phyloP scores from a whole-genome alignment of 2,888 invertebrate species.

The Parnassius orleans region DNA sequence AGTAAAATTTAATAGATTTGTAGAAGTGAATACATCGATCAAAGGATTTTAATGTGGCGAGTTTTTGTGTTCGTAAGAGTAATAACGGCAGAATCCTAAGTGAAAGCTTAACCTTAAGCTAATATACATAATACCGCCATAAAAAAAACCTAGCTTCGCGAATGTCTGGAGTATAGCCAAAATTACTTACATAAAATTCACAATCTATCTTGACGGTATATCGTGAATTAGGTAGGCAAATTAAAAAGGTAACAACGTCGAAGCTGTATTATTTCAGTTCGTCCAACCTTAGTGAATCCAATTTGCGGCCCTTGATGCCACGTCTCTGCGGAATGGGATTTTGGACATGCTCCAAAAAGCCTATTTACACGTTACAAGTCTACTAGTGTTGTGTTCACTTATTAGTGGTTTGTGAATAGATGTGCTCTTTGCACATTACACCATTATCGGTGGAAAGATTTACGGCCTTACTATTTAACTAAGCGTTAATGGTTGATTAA shows the following conservation, averaged over 20 bases:
- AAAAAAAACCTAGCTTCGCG: slow-evolving; percentile 5
- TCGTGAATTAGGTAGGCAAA: slow-evolving; percentile 32
- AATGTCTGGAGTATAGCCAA: slow-evolving; percentile 11
- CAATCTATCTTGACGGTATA: slow-evolving; percentile 4
- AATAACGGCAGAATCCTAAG: neutral
- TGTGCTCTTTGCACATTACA: slow-evolving; percentile 1
- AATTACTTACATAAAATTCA: slow-evolving; percentile 10
- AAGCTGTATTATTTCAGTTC: slow-evolving; percentile 60
- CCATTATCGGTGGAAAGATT: no score
- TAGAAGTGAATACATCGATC: no score
- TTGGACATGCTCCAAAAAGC: slow-evolving; percentile 58
- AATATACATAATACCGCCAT: slow-evolving; percentile 4
- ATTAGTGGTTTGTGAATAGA: slow-evolving; percentile 12
- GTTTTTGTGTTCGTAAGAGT: neutral
- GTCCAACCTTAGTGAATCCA: slow-evolving; percentile 64
- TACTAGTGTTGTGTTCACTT: slow-evolving; percentile 28
- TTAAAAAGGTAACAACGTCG: slow-evolving; percentile 51
- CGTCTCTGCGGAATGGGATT: slow-evolving; percentile 66
- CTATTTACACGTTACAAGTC: slow-evolving; percentile 46
- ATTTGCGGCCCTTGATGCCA: slow-evolving; percentile 58
- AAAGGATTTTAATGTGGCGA: no score
- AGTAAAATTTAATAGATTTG: no score
- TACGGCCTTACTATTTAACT: no score
- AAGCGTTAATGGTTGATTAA: no score
- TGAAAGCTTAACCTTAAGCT: slow-evolving; percentile 5